These are phyloP conservation scores for Procavia capensis DNA, from an alignment of 2,113 vertebrate genomes.

Conservation along the genomic window DNA sequence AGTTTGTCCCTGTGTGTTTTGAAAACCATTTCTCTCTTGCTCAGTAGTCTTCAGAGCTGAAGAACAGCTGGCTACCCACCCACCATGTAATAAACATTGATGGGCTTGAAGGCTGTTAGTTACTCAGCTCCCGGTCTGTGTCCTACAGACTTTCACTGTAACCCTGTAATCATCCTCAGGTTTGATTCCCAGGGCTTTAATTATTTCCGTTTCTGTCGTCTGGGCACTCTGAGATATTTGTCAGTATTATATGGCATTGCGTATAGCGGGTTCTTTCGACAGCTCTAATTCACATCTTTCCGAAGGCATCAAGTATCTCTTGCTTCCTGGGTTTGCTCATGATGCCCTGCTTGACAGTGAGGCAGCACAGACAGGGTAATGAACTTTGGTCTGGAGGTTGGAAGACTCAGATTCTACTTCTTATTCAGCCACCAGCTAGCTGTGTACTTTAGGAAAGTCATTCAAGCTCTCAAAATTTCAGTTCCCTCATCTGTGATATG, in stretches of 20 bases:
- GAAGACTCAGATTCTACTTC: background rate
- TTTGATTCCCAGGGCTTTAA: slow-evolving; percentile 51
- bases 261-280: background rate
- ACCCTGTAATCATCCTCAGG: background rate
- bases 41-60: background rate
- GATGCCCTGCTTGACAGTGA: background rate
- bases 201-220: slow-evolving; percentile 59
- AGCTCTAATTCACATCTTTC: slow-evolving; percentile 3
- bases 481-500: slow-evolving; percentile 55
- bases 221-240: slow-evolving; percentile 30
- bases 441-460: background rate
- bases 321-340: accelerated
- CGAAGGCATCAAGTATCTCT: background rate
- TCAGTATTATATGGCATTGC: background rate
- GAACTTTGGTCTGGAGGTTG: no score
- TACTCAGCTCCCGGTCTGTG: background rate
- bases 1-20: background rate
- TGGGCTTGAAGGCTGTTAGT: background rate
- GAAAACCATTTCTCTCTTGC: background rate
- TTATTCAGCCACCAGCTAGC: background rate
- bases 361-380: background rate
- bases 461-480: background rate
- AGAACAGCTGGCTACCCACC: background rate
- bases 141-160: background rate
- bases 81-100: background rate